phyloP scores from a whole-genome alignment of 2,797 vertebrate species.

The Perodicticus potto region DNA sequence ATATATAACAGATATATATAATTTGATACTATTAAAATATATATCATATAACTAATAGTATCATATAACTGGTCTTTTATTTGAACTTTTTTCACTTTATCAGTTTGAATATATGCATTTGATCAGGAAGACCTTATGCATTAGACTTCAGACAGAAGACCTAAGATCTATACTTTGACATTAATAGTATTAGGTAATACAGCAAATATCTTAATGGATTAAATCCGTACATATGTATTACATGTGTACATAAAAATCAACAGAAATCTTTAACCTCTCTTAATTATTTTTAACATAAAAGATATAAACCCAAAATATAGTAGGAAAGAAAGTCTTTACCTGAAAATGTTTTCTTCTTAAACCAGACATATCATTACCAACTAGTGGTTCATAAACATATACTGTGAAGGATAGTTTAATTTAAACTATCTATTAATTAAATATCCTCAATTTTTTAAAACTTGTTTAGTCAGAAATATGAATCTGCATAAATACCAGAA shows the following conservation, averaged over 20 bases:
- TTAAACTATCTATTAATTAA: slow-evolving; percentile 55
- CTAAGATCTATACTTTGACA: not conserved
- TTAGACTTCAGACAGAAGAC: not conserved
- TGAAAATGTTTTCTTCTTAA: slow-evolving; percentile 34
- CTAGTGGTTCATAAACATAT: not conserved
- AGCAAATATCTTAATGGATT: slow-evolving; percentile 28
- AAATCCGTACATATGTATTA: not conserved
- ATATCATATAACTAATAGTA: not conserved
- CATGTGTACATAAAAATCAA: not conserved
- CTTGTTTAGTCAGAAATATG: slow-evolving; percentile 47
- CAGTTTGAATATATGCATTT: not conserved
- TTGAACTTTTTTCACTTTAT: not conserved
- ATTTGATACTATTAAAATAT: not conserved
- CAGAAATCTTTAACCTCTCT: not conserved
- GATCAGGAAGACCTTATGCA: not conserved
- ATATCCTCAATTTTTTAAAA: not conserved
- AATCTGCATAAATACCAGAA: slow-evolving; percentile 60
- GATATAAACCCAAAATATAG: not conserved
- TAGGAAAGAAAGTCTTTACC: slow-evolving; percentile 11
- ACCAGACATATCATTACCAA: not conserved
- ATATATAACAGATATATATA: not conserved
- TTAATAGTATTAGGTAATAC: not conserved
- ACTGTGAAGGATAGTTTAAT: slow-evolving; percentile 54
- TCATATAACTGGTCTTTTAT: not conserved
- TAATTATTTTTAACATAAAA: slow-evolving; percentile 43